These are phyloP conservation scores for Florisuga fusca DNA, from an alignment of 2,797 vertebrate genomes.

Conservation along the genomic window DNA sequence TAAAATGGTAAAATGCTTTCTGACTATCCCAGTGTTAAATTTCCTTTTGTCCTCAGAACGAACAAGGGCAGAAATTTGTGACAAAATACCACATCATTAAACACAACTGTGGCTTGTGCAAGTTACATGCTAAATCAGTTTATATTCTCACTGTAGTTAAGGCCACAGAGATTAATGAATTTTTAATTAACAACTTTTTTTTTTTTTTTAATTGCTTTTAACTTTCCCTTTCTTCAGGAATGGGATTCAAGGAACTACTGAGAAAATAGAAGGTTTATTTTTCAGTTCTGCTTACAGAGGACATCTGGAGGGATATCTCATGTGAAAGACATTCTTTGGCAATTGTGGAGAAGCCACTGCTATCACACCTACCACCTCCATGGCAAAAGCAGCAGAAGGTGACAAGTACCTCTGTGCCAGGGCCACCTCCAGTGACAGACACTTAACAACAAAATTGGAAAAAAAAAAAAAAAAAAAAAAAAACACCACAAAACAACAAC, in stretches of 20 bases:
- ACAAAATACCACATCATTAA: not conserved
- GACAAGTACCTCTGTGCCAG: not conserved
- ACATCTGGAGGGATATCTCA: not conserved
- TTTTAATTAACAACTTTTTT: not conserved
- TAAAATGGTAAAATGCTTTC: not conserved
- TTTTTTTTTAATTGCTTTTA: not conserved
- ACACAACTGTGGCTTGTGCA: not conserved
- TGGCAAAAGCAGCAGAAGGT: not conserved
- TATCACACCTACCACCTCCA: not conserved
- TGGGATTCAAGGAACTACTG: not conserved
- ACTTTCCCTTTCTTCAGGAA: not conserved
- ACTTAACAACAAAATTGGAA: not conserved
- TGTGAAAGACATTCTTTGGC: not conserved
- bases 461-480: not conserved
- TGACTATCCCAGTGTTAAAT: not conserved
- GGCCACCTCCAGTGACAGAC: not conserved
- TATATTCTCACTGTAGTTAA: not conserved
- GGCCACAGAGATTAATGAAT: not conserved
- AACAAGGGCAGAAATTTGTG: not conserved
- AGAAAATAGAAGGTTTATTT: not conserved
- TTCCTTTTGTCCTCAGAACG: constrained; percentile 37
- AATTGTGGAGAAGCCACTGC: not conserved
- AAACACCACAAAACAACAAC: too few species aligned
- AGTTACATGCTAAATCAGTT: not conserved
- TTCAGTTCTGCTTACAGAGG: not conserved